These are phyloP conservation scores for Illadopsis cleaveri DNA, from an alignment of 2,113 vertebrate genomes.

Conservation along the genomic window DNA sequence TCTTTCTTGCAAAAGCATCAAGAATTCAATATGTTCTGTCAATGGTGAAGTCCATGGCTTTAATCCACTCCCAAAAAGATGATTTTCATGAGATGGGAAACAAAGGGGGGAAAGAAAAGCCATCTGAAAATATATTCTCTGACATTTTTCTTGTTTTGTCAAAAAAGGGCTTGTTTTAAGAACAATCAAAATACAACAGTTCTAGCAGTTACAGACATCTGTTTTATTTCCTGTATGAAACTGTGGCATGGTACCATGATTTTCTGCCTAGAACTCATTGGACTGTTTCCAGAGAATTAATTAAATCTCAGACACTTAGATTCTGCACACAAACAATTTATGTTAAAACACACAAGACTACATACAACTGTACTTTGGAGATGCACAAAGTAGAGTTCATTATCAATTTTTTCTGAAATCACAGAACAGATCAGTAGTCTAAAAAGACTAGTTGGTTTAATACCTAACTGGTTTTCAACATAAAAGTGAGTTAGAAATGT, in stretches of 20 bases:
- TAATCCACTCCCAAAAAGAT: background rate
- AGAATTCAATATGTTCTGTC: background rate
- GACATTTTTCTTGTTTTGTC: background rate
- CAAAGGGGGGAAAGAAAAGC: fast-evolving
- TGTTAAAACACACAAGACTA: background rate
- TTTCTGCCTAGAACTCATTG: background rate
- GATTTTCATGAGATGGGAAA: background rate
- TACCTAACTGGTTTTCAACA: background rate
- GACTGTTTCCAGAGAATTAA: background rate
- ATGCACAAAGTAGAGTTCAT: background rate
- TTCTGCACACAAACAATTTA: background rate
- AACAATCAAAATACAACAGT: background rate
- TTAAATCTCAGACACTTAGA: background rate
- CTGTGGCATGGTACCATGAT: fast-evolving
- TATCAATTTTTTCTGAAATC: background rate
- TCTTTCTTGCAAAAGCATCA: background rate
- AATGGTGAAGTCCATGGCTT: background rate
- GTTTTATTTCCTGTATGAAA: background rate
- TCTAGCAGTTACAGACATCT: background rate
- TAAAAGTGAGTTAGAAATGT: background rate
- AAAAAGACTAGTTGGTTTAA: background rate
- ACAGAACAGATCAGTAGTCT: background rate
- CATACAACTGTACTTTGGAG: background rate
- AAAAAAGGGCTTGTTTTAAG: background rate
- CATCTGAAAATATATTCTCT: background rate